Percentiles rank a stretch among this genome's conserved stretches.
Conservation (phyloP, 1,140 invertebrate species). For the Sipha flava region DNA sequence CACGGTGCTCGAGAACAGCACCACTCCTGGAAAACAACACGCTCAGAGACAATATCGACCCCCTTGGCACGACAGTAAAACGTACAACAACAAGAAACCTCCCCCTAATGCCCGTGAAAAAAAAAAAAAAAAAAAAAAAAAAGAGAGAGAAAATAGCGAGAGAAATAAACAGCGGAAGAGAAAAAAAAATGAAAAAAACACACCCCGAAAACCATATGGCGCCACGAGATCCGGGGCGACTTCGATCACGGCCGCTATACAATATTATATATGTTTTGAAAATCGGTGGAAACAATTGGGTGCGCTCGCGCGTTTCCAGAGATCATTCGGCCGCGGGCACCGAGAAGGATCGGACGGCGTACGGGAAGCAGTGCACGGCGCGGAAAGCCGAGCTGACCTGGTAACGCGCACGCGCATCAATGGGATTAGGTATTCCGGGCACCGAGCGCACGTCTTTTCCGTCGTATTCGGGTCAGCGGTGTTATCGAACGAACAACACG, state of each 20-base stretch:
- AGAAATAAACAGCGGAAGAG: neutral
- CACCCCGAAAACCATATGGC: neutral
- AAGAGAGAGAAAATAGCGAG: neutral
- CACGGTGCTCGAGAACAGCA: constrained; percentile 97
- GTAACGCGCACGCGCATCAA: too few species aligned
- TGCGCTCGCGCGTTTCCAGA: too few species aligned
- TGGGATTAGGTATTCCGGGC: too few species aligned
- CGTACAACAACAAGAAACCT: neutral
- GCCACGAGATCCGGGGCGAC: neutral
- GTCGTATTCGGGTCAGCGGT: too few species aligned
- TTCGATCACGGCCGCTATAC: neutral
- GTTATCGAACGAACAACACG: too few species aligned
- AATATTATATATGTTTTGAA: too few species aligned
- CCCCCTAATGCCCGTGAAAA: neutral
- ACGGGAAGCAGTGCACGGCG: too few species aligned
- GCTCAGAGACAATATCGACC: constrained; percentile 18
- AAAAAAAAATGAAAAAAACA: neutral
- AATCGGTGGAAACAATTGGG: too few species aligned
- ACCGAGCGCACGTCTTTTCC: too few species aligned
- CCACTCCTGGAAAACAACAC: constrained; percentile 74
- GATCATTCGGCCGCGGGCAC: too few species aligned
- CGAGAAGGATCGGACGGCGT: too few species aligned
- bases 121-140: neutral
- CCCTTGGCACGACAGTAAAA: neutral
- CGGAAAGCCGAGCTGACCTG: too few species aligned